A percentile compares a stretch with the other conserved stretches of the same genome.
Evolutionary conservation across 2,888 invertebrate genomes (phyloP).

Genomic region (Amiota minor): DNA sequence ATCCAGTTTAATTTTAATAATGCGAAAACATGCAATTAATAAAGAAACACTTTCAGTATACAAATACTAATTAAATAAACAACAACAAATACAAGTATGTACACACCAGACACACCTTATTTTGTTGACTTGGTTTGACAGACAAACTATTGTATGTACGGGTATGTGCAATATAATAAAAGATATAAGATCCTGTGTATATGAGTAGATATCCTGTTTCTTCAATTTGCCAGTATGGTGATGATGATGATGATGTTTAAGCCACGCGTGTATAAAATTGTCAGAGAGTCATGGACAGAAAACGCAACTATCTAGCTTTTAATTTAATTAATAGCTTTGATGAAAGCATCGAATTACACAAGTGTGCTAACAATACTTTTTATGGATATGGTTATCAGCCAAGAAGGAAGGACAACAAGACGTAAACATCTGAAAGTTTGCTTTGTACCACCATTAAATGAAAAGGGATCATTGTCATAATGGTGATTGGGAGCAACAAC

Average conservation of each 20-base stretch:
- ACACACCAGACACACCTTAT: too few species aligned
- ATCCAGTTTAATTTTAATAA: slow-evolving; percentile 5
- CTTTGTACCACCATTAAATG: too few species aligned
- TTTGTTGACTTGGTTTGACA: too few species aligned
- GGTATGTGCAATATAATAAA: too few species aligned
- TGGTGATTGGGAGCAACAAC: too few species aligned
- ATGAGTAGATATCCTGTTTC: slow-evolving; percentile 11
- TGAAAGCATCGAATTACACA: slow-evolving; percentile 52
- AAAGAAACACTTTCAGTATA: background rate
- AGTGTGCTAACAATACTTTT: too few species aligned
- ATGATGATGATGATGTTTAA: slow-evolving; percentile 37
- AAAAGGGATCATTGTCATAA: too few species aligned
- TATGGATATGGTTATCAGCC: too few species aligned
- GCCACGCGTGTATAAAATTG: slow-evolving; percentile 28
- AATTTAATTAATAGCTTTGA: slow-evolving; percentile 64
- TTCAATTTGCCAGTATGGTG: slow-evolving; percentile 17
- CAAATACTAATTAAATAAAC: background rate
- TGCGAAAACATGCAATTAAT: background rate
- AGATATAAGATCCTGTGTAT: too few species aligned
- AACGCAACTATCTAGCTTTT: slow-evolving; percentile 56
- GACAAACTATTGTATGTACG: too few species aligned
- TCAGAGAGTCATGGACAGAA: background rate
- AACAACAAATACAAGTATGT: background rate
- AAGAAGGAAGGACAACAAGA: slow-evolving; percentile 28
- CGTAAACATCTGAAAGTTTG: slow-evolving; percentile 11